A percentile compares a stretch with the other conserved stretches of the same genome.
These are phyloP conservation scores for Nasonia giraulti DNA, from an alignment of 1,140 invertebrate species.

Conservation along the genomic window DNA sequence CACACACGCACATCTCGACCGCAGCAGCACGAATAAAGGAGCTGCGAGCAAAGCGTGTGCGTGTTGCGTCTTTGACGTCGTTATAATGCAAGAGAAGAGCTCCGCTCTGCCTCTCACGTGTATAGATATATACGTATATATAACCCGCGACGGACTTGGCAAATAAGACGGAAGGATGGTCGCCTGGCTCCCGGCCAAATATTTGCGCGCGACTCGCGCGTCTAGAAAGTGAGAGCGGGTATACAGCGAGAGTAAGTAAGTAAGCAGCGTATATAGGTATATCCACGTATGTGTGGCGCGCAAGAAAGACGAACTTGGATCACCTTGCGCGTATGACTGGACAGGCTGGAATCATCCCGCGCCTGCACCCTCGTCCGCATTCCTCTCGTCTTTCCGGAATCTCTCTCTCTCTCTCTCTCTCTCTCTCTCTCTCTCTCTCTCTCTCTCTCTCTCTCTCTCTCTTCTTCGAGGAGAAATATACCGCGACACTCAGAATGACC, in stretches of 20 bases:
- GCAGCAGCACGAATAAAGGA: not conserved
- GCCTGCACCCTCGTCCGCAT: not conserved
- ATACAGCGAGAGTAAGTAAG: not conserved
- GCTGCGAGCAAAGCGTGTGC: conserved; percentile 20
- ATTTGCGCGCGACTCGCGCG: conserved; percentile 16
- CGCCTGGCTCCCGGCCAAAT: conserved; percentile 38
- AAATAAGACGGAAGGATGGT: conserved; percentile 42
- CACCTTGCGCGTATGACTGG: conserved; percentile 11
- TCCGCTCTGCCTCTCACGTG: not conserved
- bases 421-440: not conserved
- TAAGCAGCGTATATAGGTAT: not conserved
- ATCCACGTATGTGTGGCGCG: too few relatives aligned
- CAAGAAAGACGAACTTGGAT: conserved; percentile 4
- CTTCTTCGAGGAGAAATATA: not conserved
- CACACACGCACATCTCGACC: not conserved
- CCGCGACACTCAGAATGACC: not conserved
- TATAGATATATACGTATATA: not conserved
- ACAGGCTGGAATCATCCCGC: not conserved
- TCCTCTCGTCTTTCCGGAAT: not conserved
- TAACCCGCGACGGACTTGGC: conserved; percentile 19
- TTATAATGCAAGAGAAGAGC: conserved; percentile 41
- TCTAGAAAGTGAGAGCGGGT: conserved; percentile 17
- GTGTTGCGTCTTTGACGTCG: conserved; percentile 25
- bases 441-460: not conserved
- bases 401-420: not conserved